Conservation (phyloP, 2,888 invertebrate genomes). For the Mesorhabditis sp. region DNA sequence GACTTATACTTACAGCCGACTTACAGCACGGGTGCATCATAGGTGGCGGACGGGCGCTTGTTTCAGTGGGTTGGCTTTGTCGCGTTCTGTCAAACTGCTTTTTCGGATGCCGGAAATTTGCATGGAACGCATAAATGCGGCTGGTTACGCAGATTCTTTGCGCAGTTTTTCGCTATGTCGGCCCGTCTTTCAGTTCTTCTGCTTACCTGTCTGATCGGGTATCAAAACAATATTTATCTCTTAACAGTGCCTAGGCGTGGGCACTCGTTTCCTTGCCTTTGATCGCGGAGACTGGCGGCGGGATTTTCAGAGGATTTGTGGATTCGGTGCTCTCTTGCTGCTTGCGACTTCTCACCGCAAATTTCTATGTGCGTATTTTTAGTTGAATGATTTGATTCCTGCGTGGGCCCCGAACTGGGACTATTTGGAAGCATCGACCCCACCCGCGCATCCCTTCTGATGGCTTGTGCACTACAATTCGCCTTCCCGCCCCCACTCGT, state of each 20-base stretch:
- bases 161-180: no score
- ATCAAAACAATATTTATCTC: not conserved
- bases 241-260: constrained; percentile 72
- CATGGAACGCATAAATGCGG: no score
- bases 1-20: no score
- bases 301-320: constrained; percentile 93
- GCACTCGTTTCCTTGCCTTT: constrained; percentile 88
- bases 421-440: constrained; percentile 69
- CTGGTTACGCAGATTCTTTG: no score
- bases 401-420: constrained; percentile 87
- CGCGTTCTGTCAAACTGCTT: no score
- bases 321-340: constrained; percentile 86
- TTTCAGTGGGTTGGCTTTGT: no score
- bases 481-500: constrained; percentile 74
- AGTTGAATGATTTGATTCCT: constrained; percentile 88
- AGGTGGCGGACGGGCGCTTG: no score
- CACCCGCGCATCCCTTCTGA: constrained; percentile 79
- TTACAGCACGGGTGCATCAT: no score
- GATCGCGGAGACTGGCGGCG: constrained; percentile 94
- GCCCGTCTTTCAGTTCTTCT: constrained; percentile 57
- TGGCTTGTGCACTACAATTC: constrained; percentile 77
- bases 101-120: no score
- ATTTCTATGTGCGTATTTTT: constrained; percentile 50
- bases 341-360: constrained; percentile 69
- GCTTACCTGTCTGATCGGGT: constrained; percentile 89